Evolutionary conservation across 2,888 invertebrate species (phyloP).

Genomic region (Hemistola chrysoprasaria): DNA sequence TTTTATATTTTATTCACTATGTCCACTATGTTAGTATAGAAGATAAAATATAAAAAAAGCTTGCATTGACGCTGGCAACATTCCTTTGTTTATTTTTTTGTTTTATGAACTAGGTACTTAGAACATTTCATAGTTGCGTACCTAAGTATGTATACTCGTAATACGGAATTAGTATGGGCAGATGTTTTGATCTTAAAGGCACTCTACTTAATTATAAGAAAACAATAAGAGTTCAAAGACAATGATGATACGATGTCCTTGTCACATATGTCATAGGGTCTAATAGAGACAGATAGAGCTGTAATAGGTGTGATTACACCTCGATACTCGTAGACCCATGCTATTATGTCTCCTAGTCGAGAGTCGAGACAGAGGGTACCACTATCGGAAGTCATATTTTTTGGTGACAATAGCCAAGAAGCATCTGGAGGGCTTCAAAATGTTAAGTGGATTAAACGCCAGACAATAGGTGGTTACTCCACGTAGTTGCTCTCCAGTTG

Average conservation of each 20-base stretch:
- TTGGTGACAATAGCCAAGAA: conserved; percentile 49
- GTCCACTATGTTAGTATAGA: too few species aligned
- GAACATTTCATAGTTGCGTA: too few species aligned
- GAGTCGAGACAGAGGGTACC: conserved; percentile 14
- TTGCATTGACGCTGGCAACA: too few species aligned
- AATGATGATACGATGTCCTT: conserved; percentile 1
- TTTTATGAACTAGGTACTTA: too few species aligned
- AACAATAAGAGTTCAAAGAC: neutral
- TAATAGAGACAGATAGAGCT: conserved; percentile 29
- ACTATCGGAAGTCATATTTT: conserved; percentile 57
- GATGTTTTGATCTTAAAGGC: too few species aligned
- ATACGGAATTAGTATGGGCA: too few species aligned
- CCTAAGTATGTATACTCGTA: too few species aligned
- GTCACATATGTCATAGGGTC: conserved; percentile 23
- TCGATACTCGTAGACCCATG: conserved; percentile 18
- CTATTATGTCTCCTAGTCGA: neutral
- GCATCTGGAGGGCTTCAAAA: conserved; percentile 56
- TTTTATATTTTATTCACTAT: too few species aligned
- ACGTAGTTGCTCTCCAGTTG: conserved; percentile 47
- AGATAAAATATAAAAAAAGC: too few species aligned
- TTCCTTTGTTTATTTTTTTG: too few species aligned
- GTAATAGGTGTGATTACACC: conserved; percentile 32
- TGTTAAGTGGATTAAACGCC: conserved; percentile 74
- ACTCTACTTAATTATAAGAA: neutral
- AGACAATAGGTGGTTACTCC: conserved; percentile 66